These are phyloP conservation scores for Cremastinae sp. DNA, from an alignment of 2,888 invertebrate species.

Conservation along the genomic window DNA sequence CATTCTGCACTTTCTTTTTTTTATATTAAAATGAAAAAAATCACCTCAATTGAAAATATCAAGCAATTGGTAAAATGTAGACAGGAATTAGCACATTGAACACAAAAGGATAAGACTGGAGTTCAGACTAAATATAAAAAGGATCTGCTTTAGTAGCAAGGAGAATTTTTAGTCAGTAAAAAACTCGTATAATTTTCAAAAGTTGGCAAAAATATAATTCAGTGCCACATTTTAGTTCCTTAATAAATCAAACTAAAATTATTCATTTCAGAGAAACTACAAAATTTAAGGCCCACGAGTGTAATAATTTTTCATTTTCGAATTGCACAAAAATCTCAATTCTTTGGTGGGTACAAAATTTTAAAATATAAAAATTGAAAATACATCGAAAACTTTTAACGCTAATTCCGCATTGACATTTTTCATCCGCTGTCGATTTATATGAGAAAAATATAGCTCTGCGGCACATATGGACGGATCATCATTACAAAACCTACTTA, in stretches of 20 bases:
- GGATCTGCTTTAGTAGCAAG: too few species aligned
- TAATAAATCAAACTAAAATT: not conserved
- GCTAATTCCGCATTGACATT: not conserved
- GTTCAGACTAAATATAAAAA: too few species aligned
- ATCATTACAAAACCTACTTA: slow-evolving; percentile 31
- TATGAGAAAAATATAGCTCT: slow-evolving; percentile 44
- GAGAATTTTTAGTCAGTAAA: too few species aligned
- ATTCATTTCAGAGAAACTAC: not conserved
- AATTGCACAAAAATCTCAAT: slow-evolving; percentile 3
- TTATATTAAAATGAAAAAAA: too few species aligned
- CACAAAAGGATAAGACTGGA: too few species aligned
- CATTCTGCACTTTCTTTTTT: too few species aligned
- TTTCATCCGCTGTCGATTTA: slow-evolving; percentile 3
- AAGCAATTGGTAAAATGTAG: too few species aligned
- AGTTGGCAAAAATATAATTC: too few species aligned
- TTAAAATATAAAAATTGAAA: slow-evolving; percentile 10
- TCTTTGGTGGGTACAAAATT: slow-evolving; percentile 28
- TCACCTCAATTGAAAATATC: too few species aligned
- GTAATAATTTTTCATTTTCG: not conserved
- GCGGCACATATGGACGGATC: slow-evolving; percentile 47
- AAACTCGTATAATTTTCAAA: too few species aligned
- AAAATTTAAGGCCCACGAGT: not conserved
- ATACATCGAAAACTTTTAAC: not conserved
- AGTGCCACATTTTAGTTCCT: too few species aligned
- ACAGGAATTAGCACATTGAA: too few species aligned